Evolutionary conservation across 1,140 invertebrate genomes (phyloP), one percentile per base, ranked within the genome.

Genomic region (Drosophila lowei): DNA sequence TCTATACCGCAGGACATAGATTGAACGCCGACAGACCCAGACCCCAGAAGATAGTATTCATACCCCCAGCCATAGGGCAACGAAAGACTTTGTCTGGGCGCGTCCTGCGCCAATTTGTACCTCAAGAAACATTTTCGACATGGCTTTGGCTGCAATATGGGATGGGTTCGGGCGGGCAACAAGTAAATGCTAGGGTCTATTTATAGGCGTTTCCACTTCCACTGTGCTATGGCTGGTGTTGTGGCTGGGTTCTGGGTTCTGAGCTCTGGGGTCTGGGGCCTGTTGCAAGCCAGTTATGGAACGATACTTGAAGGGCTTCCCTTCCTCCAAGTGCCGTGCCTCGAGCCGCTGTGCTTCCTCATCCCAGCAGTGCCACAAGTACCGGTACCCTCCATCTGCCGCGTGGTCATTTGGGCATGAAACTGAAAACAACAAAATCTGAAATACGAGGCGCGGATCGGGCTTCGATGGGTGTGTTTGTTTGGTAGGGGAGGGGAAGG

Each of bases 381-480:
- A 18, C 18, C 18, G 23, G 5, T 25, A 25, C 23, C 23, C 23
- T 5, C 23, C n/a, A 21, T 18, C 28, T 8, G 28, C 7, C 38
- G 50, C 63, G 44, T 61, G 72, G 72, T 43, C 72, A 75, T 75
- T 75, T 75, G 46, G 47, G 72, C 72, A 75, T 75, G 72, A 75
- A 75, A 75, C 66, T 65, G 70, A 73, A 73, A 73, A 73, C 71
- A 73, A 73, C 71, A 73, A 73, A 73, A 74, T 74, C 67, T 58
- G 71, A 65, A 73, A 73, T 58, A 57, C 48, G 71, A 58, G 60
- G 30, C 44, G 9, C 15, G 18, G 28, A 55, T 62, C 38, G 21
- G 11, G 42, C 28, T 28, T 28, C 28, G 28, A 30, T 18, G 59
- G 47, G 60, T 53, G 64, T 53, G 60, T 15, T 46, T 55, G 42